These are phyloP conservation scores for Oreonectes daqikongensis DNA, from an alignment of 2,797 vertebrate species.

Conservation along the genomic window DNA sequence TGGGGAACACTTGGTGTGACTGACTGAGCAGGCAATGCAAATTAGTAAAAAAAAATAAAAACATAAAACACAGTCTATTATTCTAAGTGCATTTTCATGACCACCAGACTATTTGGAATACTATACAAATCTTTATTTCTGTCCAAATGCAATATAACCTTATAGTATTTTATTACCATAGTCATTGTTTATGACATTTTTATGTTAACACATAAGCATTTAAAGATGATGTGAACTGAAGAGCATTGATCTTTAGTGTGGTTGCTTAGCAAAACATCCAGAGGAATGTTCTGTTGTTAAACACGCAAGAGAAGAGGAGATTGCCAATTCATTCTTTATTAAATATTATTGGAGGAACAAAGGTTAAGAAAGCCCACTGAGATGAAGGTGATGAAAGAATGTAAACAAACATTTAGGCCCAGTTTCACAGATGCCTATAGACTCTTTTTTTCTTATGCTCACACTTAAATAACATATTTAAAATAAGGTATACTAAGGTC, in stretches of 20 bases:
- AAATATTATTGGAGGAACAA: not conserved
- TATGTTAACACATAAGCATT: not conserved
- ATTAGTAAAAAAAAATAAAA: not conserved
- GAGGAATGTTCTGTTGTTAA: slow-evolving; percentile 20
- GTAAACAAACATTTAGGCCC: no score
- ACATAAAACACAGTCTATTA: not conserved
- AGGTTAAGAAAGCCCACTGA: not conserved
- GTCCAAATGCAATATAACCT: not conserved
- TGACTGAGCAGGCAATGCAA: no score
- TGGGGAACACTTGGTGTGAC: no score
- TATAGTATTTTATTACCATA: not conserved
- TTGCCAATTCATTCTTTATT: not conserved
- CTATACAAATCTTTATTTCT: no score
- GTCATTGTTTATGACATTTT: slow-evolving; percentile 1
- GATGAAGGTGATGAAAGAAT: not conserved
- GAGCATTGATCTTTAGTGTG: slow-evolving; percentile 15
- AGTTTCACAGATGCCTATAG: no score
- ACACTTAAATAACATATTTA: no score
- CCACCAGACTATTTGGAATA: no score
- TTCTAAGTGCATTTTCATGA: not conserved
- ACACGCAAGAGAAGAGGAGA: not conserved
- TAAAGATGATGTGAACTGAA: not conserved
- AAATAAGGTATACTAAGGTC: no score
- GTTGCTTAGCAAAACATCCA: not conserved
- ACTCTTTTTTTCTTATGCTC: no score